Conservation (phyloP, 2,888 invertebrate species). For the Clostera curtula region DNA sequence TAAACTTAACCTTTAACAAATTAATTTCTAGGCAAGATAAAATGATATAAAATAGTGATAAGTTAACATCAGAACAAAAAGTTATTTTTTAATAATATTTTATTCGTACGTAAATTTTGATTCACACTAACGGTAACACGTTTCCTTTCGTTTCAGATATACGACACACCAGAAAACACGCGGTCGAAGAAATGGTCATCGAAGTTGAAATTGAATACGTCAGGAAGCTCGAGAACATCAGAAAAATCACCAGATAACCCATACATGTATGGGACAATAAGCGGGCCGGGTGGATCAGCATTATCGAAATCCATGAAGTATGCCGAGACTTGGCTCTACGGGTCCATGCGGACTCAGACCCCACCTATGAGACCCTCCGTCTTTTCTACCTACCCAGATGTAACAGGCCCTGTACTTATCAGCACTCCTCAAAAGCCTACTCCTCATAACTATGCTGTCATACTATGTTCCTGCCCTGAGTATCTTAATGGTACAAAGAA, state of each 20-base stretch:
- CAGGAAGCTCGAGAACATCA: constrained; percentile 60
- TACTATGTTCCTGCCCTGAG: constrained; percentile 88
- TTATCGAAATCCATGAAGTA: constrained; percentile 89
- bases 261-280: constrained; percentile 66
- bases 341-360: constrained; percentile 79
- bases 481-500: constrained; percentile 85
- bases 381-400: constrained; percentile 65
- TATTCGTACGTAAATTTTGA: too few relatives aligned
- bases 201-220: constrained; percentile 76
- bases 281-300: constrained; percentile 80
- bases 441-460: constrained; percentile 80
- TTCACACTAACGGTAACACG: background rate
- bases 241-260: constrained; percentile 66
- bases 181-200: constrained; percentile 83
- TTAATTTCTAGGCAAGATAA: too few relatives aligned
- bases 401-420: constrained; percentile 61
- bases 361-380: constrained; percentile 63
- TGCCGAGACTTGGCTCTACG: constrained; percentile 90
- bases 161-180: constrained; percentile 67
- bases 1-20: too few relatives aligned
- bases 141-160: constrained; percentile 56
- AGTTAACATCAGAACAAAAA: background rate
- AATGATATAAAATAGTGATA: too few relatives aligned
- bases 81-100: background rate
- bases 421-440: constrained; percentile 73